Evolutionary conservation across 2,113 vertebrate species (phyloP).

Genomic region (Sceloporus undulatus): DNA sequence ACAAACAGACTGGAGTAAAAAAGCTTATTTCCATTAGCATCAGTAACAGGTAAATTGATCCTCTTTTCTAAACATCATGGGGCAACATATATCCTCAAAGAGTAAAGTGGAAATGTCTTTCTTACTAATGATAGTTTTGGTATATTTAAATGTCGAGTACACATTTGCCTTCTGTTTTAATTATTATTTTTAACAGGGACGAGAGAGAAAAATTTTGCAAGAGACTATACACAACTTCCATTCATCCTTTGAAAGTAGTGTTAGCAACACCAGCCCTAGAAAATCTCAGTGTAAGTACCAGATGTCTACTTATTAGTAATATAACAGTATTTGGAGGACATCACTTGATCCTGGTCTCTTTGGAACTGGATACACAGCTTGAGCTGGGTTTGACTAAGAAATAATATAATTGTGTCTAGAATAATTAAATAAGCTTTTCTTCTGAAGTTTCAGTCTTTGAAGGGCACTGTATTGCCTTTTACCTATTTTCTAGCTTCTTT

Average conservation of each 20-base stretch:
- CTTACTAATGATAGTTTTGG: slow-evolving; percentile 20
- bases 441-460: not conserved
- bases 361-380: not conserved
- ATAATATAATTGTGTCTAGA: not conserved
- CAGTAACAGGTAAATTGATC: not conserved
- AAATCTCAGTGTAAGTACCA: slow-evolving; percentile 85
- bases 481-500: not conserved
- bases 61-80: not conserved
- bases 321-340: not conserved
- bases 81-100: not conserved
- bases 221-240: slow-evolving; percentile 99
- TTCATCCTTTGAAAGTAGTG: slow-evolving; percentile 97
- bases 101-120: slow-evolving; percentile 30
- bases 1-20: not conserved
- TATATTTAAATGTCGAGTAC: slow-evolving; percentile 53
- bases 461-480: not conserved
- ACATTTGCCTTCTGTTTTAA: slow-evolving; percentile 50
- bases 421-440: not conserved
- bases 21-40: not conserved
- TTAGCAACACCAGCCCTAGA: slow-evolving; percentile 91
- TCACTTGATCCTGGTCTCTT: not conserved
- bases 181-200: slow-evolving; percentile 81
- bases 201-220: slow-evolving; percentile 96
- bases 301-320: not conserved
- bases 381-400: not conserved